phyloP scores from a whole-genome alignment of 2,888 invertebrate genomes.

The Ormia ochracea region DNA sequence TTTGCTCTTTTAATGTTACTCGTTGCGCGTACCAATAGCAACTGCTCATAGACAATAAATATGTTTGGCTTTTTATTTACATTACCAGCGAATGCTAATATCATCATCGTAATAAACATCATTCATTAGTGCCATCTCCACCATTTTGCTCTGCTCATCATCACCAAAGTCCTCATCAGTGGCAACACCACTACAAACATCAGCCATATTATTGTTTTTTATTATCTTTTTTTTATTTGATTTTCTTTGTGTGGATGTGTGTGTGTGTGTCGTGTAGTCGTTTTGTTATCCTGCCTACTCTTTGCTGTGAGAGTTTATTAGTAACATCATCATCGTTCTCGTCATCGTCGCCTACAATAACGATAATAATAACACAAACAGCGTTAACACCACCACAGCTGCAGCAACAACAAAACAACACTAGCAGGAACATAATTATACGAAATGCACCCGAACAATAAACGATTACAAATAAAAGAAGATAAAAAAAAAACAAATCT shows the following conservation, averaged over 20 bases:
- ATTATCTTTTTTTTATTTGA: too few species aligned
- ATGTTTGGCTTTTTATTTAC: conserved; percentile 63
- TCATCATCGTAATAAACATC: conserved; percentile 41
- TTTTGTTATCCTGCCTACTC: conserved; percentile 48
- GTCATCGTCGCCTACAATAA: neutral
- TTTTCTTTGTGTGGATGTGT: too few species aligned
- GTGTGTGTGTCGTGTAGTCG: conserved; percentile 49
- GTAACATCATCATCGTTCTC: conserved; percentile 38
- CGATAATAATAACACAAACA: conserved; percentile 31
- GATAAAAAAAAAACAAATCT: conserved; percentile 14
- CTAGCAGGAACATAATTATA: conserved; percentile 28
- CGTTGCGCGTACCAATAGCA: conserved; percentile 62
- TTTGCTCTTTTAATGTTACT: conserved; percentile 35
- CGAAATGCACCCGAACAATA: conserved; percentile 63
- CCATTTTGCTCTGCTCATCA: neutral
- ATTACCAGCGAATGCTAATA: conserved; percentile 61
- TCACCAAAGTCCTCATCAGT: neutral
- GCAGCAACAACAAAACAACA: neutral
- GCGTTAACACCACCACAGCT: conserved; percentile 20
- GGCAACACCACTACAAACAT: neutral
- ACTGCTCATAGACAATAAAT: conserved; percentile 63
- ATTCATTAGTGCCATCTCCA: neutral
- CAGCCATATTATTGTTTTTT: conserved; percentile 26
- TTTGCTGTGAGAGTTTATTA: conserved; percentile 61
- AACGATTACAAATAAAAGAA: conserved; percentile 64